Percentiles rank a stretch among this genome's conserved stretches.
These are phyloP conservation scores for Trematocara macrostoma DNA, from an alignment of 2,113 vertebrate species.

Conservation along the genomic window DNA sequence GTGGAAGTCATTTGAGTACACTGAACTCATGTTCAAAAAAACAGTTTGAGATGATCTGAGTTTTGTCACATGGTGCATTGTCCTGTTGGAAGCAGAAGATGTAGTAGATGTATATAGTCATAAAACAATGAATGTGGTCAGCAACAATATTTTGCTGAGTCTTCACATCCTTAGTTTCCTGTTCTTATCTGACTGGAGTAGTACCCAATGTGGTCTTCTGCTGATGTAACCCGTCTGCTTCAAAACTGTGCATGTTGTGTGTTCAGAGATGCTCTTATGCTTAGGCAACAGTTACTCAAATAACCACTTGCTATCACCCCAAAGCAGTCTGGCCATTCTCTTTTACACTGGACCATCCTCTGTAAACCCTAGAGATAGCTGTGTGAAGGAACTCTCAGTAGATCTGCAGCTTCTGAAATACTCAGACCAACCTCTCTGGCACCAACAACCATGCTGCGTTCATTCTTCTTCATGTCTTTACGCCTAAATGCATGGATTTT, in stretches of 20 bases:
- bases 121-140: accelerated
- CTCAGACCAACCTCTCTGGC: background rate
- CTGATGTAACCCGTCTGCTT: background rate
- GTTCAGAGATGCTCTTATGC: background rate
- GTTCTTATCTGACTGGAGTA: background rate
- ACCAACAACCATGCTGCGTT: accelerated
- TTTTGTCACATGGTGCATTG: background rate
- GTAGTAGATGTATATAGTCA: background rate
- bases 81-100: background rate
- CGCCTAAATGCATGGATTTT: background rate
- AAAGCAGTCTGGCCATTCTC: background rate
- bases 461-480: background rate
- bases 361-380: accelerated
- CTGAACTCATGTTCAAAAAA: background rate
- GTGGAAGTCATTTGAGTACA: background rate
- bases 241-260: background rate
- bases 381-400: background rate
- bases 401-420: background rate
- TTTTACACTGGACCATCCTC: background rate
- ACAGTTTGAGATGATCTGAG: accelerated
- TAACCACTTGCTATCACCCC: background rate
- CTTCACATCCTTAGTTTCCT: accelerated
- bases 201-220: background rate
- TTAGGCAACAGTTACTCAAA: background rate
- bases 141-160: background rate